A percentile compares a stretch with the other conserved stretches of the same genome.
Evolutionary conservation across 1,140 invertebrate genomes (phyloP).

Genomic region (Drosophila neocordata): DNA sequence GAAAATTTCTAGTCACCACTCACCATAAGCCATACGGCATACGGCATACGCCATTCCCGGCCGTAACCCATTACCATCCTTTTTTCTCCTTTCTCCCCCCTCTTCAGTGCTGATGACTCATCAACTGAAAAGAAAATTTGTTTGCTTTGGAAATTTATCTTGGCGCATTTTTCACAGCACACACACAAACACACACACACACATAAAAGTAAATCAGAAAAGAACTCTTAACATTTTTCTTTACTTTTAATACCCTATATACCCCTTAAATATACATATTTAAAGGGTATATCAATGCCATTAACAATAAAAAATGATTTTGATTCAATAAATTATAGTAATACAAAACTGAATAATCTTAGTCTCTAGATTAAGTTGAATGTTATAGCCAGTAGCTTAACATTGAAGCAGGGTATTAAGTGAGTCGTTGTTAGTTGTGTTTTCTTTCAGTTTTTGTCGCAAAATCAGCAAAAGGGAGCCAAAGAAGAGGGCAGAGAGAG

Average conservation of each 20-base stretch:
- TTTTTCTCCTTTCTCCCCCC: not conserved
- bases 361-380: too few relatives aligned
- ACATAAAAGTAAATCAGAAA: not conserved
- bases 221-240: constrained; percentile 23
- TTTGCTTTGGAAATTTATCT: constrained; percentile 61
- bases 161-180: constrained; percentile 46
- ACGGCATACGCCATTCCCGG: too few relatives aligned
- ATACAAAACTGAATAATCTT: too few relatives aligned
- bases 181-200: not conserved
- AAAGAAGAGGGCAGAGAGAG: not conserved
- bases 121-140: constrained; percentile 41
- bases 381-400: too few relatives aligned
- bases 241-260: not conserved
- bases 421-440: too few relatives aligned
- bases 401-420: too few relatives aligned
- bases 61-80: not conserved
- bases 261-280: not conserved
- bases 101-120: constrained; percentile 31
- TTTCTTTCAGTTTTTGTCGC: constrained; percentile 7
- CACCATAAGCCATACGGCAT: too few relatives aligned
- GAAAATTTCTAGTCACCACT: constrained; percentile 4
- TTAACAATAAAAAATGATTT: too few relatives aligned
- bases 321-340: not conserved
- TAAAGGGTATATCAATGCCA: not conserved
- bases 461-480: constrained; percentile 22